Conservation (phyloP, 2,113 vertebrate genomes). For the Onychorhynchus coronatus region DNA sequence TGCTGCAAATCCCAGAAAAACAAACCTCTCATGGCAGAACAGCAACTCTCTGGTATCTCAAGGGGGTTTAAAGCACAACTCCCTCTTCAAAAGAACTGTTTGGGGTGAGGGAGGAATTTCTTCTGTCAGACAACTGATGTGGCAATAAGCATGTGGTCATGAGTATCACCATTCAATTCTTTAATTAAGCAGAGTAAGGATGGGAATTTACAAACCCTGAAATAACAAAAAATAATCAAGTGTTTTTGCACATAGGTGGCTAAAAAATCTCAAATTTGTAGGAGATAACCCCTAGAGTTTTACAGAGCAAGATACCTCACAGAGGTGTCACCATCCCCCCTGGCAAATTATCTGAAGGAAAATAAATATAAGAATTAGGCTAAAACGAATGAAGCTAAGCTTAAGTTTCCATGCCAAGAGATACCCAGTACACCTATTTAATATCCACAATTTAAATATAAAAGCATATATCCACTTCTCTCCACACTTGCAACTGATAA, state of each 20-base stretch:
- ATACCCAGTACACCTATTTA: not conserved
- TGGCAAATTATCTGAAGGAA: not conserved
- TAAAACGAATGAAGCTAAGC: not conserved
- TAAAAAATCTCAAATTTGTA: not conserved
- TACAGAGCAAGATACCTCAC: not conserved
- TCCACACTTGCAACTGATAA: not conserved
- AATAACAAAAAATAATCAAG: not conserved
- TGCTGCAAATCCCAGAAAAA: not conserved
- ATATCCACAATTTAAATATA: not conserved
- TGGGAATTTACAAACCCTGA: not conserved
- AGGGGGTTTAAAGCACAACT: not conserved
- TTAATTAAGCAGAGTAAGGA: not conserved
- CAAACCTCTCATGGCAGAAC: not conserved
- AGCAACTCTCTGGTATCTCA: not conserved
- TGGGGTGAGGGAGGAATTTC: not conserved
- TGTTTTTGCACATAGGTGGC: not conserved
- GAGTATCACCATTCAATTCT: not conserved
- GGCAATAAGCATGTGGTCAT: not conserved
- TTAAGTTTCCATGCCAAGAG: not conserved
- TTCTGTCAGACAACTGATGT: not conserved
- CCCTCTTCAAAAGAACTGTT: not conserved
- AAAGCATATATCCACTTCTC: not conserved
- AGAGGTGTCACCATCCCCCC: not conserved
- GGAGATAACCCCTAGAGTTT: not conserved
- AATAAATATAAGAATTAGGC: not conserved